Evolutionary conservation across 2,797 vertebrate genomes (phyloP).

Genomic region (Anolis apletophallus): DNA sequence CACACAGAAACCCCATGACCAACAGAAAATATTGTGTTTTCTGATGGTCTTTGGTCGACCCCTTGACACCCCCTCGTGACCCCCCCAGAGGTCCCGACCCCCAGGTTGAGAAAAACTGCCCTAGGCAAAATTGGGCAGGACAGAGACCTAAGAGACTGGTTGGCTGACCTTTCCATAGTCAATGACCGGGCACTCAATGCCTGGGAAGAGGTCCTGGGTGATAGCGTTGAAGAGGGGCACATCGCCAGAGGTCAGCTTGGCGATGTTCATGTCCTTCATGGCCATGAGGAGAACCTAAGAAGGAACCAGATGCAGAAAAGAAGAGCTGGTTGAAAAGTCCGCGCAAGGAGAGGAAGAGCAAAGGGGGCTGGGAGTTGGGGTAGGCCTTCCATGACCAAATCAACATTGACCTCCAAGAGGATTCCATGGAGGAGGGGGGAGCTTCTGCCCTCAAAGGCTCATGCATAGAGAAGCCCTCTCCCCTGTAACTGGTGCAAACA

Average conservation of each 20-base stretch:
- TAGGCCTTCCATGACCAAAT: too few relatives aligned
- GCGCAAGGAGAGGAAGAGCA: not conserved
- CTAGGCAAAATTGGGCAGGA: not conserved
- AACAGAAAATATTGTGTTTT: too few relatives aligned
- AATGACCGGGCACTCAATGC: conserved; percentile 79
- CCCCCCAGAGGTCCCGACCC: too few relatives aligned
- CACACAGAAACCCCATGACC: too few relatives aligned
- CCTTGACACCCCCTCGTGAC: too few relatives aligned
- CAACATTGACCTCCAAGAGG: not conserved
- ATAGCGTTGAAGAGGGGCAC: conserved; percentile 88
- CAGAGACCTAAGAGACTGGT: fast-evolving
- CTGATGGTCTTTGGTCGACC: too few relatives aligned
- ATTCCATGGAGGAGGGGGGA: not conserved
- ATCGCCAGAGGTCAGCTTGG: conserved; percentile 85
- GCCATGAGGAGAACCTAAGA: conserved; percentile 87
- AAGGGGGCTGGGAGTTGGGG: too few relatives aligned
- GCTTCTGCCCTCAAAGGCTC: not conserved
- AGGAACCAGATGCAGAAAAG: not conserved
- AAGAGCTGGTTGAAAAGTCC: not conserved
- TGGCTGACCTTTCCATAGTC: conserved; percentile 82
- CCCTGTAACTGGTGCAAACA: too few relatives aligned
- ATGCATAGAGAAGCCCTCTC: too few relatives aligned
- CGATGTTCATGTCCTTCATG: conserved; percentile 92
- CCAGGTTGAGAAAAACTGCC: too few relatives aligned
- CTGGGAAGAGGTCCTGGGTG: conserved; percentile 88